phyloP scores from a whole-genome alignment of 1,140 invertebrate genomes.

The Habropoda laboriosa region DNA sequence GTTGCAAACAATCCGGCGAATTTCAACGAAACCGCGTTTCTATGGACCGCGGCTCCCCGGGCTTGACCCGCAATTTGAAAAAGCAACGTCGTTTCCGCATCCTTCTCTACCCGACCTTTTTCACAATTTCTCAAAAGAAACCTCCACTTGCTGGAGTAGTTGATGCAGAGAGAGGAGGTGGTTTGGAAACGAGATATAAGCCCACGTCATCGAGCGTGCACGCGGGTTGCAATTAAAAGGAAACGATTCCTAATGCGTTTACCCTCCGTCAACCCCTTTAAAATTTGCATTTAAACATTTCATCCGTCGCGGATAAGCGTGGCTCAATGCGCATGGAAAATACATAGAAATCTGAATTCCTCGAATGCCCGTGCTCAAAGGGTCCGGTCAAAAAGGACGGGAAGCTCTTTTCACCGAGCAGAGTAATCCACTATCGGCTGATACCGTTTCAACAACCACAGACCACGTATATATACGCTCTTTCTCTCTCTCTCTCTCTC shows the following conservation, averaged over 20 bases:
- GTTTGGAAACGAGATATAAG: neutral
- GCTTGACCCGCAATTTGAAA: neutral
- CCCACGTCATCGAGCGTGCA: neutral
- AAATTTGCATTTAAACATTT: constrained; percentile 45
- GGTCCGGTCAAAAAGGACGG: constrained; percentile 39
- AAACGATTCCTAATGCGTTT: constrained; percentile 39
- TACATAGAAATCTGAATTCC: constrained; percentile 44
- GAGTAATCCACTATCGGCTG: constrained; percentile 51
- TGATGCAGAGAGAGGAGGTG: neutral
- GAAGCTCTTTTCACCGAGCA: constrained; percentile 36
- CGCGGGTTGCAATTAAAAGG: neutral
- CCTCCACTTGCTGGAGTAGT: no score
- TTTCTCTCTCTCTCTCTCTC: neutral
- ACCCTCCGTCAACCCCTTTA: constrained; percentile 8
- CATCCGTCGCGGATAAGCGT: constrained; percentile 43
- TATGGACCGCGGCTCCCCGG: neutral
- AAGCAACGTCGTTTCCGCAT: constrained; percentile 1
- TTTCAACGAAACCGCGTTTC: neutral
- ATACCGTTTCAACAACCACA: constrained; percentile 45
- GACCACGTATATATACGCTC: constrained; percentile 28
- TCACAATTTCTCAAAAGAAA: neutral
- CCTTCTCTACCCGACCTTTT: neutral
- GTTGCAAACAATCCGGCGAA: neutral
- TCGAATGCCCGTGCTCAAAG: constrained; percentile 29
- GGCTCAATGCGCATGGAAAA: neutral